Evolutionary conservation across 2,113 vertebrate species (phyloP), one percentile per base, ranked within the genome.

Genomic region (Nothobranchius furzeri): DNA sequence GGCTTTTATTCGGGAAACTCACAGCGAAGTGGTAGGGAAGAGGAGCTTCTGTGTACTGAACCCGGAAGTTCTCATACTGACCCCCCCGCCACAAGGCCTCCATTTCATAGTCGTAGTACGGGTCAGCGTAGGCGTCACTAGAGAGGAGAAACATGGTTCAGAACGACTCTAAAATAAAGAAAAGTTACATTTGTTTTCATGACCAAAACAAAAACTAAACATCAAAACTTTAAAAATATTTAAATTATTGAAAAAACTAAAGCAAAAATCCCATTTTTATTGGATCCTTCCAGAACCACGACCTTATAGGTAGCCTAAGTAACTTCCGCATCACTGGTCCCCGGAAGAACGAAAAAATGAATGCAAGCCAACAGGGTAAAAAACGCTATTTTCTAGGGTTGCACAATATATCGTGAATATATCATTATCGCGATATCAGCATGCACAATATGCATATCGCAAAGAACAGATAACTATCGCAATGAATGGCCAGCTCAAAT

Each of bases 41-140:
- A 3, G 93, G 93, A 11, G 95, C 91, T 71, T 99, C 98, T 24
- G 96, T 98, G 76, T 98, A 98, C 86, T 99, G 96, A 47, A 99
- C 98, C 88, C 97, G 85, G 92, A 99, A 99, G 89, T 99, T 99
- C 88, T 99, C 98, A 55, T 98, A 99, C 76, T 99, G 97, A 50
- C 98, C 98, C 5, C 97, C 96, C 60, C 96, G 92, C 97, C 96
- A 98, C 45, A 97, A 93, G 9, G 95, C 93, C 70, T 99, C 98
- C 90, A 98, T 95, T 71, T 99, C 98, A 50, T 96, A 95, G 88
- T 99, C 98, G 49, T 98, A 97, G 74, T 98, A 99, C 1, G 97
- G 94, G 67, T 99, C 97, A 12, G 93, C 86, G 35, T 98, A 99
- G 0, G 95, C 94, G 70, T 99, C 97, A 49, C 72, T 87, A 80